Evolutionary conservation across 2,113 vertebrate species (phyloP).

Genomic region (Pterocles burchelli): DNA sequence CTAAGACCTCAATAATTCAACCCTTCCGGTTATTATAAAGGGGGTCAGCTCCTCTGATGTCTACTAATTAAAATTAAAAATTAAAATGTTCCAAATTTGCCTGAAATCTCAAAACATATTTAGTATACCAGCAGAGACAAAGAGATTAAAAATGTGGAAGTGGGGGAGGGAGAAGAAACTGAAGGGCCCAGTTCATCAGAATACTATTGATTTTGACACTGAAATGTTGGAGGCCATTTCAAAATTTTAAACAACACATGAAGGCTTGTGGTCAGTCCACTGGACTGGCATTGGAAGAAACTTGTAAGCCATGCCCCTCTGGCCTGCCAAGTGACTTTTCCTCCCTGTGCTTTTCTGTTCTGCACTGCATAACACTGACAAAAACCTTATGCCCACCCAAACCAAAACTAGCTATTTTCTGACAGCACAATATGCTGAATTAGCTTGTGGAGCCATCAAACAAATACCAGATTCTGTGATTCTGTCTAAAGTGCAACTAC

Average conservation of each 20-base stretch:
- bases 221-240: not conserved
- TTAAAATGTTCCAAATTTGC: not conserved
- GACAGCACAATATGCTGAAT: not conserved
- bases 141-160: not conserved
- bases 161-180: not conserved
- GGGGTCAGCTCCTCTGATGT: constrained; percentile 7
- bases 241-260: not conserved
- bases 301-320: not conserved
- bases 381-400: not conserved
- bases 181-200: not conserved
- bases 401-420: not conserved
- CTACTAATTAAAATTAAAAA: constrained; percentile 20
- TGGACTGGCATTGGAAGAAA: not conserved
- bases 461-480: not conserved
- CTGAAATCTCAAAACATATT: constrained; percentile 18
- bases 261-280: not conserved
- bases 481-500: not conserved
- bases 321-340: not conserved
- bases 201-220: not conserved
- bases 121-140: not conserved
- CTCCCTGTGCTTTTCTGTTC: not conserved
- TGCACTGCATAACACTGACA: not conserved
- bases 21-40: not conserved
- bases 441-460: not conserved
- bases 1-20: not conserved